A percentile compares a stretch with the other conserved stretches of the same genome.
These are phyloP conservation scores for Solenopsis invicta DNA, from an alignment of 1,140 invertebrate genomes.

Conservation along the genomic window DNA sequence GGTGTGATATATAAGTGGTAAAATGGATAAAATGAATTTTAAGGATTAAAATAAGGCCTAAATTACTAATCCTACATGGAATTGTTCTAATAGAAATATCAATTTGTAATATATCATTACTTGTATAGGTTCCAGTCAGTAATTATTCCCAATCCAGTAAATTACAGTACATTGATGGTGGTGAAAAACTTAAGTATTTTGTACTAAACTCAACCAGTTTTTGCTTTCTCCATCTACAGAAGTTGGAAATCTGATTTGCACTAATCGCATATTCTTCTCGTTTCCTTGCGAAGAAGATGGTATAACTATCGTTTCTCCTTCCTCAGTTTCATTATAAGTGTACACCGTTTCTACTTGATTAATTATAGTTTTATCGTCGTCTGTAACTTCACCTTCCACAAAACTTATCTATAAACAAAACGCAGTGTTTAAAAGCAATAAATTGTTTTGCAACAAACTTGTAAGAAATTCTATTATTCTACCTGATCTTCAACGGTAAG, in stretches of 20 bases:
- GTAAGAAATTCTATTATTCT: conserved; percentile 15
- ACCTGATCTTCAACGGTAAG: conserved; percentile 88
- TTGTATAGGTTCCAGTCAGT: background rate
- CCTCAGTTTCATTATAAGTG: conserved; percentile 80
- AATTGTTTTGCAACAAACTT: background rate
- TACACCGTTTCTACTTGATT: conserved; percentile 82
- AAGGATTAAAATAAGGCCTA: background rate
- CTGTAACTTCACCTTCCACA: conserved; percentile 70
- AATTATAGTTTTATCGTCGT: conserved; percentile 80
- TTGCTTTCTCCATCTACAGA: conserved; percentile 77
- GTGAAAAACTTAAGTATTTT: conserved; percentile 78
- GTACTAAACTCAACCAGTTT: conserved; percentile 85
- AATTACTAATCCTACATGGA: background rate
- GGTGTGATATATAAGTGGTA: no score
- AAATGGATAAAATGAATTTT: no score
- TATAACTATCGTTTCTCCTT: conserved; percentile 83
- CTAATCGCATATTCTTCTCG: conserved; percentile 82
- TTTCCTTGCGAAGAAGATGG: conserved; percentile 79
- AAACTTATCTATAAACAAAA: conserved; percentile 77
- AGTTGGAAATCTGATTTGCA: conserved; percentile 84
- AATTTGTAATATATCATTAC: background rate
- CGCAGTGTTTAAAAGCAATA: background rate
- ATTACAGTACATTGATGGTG: conserved; percentile 30
- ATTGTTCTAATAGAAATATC: conserved; percentile 1
- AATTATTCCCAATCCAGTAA: background rate